Evolutionary conservation across 2,888 invertebrate genomes (phyloP), one percentile per base, ranked within the genome.

Genomic region (Sphecodes monilicornis): DNA sequence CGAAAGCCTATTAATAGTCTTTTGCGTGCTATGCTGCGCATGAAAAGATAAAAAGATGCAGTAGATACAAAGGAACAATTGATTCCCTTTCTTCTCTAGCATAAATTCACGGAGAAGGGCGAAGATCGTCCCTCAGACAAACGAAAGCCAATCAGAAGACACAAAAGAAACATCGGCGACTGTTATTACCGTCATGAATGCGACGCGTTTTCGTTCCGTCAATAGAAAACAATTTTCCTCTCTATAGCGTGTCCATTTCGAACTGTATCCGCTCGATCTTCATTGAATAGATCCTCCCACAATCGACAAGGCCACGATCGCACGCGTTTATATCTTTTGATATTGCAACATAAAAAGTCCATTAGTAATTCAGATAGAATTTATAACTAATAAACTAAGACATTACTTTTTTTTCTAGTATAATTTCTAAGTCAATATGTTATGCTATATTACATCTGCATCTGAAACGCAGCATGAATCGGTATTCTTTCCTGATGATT

Each of bases 291-390:
- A 76, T 41, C 50, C 11, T 54, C 26, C 26, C 39, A 29, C 10
- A 26, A 36, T 22, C 64, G 64, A 18, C 64, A 66, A 66, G 64
- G 64, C 36, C 29, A 39, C 13, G 3, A 5, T 26, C 41, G 16
- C 60, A 13, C 32, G 10, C 13, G 64, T 87, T 70, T 78, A 66
- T 82, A 73, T 84, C 57, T 41, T 74, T 60, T 16, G 26, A 11
- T 8, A 18, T 6, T 18, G 60, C 29, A 3, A 18, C 13, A 29
- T 13, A 29, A 29, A 16, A 18, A 29, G 6, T 16, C 16, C 60
- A 29, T 29, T 29, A 29, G 29, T 8, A 16, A 29, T 18, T 60
- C 60, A 60, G 29, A 29, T n/a, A 29, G 5, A 3, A 16, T 29
- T 60, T 8, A 29, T n/a, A 16, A 29, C 22, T n/a, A n/a, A 1